These are phyloP conservation scores for Clostera curtula DNA, from an alignment of 2,888 invertebrate species.

Conservation along the genomic window DNA sequence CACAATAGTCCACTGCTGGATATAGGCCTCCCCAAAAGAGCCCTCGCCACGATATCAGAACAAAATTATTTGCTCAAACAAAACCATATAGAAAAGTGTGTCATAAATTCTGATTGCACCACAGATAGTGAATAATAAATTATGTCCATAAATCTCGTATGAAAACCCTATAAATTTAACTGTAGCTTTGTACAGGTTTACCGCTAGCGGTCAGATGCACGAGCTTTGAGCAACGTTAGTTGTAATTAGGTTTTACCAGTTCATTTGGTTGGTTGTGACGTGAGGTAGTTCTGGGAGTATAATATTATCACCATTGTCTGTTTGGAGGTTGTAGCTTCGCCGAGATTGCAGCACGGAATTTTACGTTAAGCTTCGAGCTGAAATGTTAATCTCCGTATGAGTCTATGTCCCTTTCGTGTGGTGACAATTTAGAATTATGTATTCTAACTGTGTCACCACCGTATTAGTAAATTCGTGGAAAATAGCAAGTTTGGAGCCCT, in stretches of 20 bases:
- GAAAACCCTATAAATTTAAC: conserved; percentile 68
- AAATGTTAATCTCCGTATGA: too few species aligned
- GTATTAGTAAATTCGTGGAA: too few species aligned
- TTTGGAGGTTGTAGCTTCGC: too few species aligned
- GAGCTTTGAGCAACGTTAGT: conserved; percentile 17
- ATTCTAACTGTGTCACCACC: too few species aligned
- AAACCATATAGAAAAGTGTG: conserved; percentile 57
- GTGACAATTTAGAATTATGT: too few species aligned
- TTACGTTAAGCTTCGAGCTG: too few species aligned
- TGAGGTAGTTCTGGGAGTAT: neutral
- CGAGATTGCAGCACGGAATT: too few species aligned
- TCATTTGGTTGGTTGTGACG: conserved; percentile 11
- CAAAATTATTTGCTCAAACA: conserved; percentile 47
- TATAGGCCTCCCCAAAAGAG: too few species aligned
- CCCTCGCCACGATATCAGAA: conserved; percentile 30
- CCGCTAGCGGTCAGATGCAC: conserved; percentile 24
- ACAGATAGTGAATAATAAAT: conserved; percentile 70
- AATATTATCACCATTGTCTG: too few species aligned
- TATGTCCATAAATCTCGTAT: conserved; percentile 65
- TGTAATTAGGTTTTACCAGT: conserved; percentile 24
- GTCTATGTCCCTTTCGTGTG: too few species aligned
- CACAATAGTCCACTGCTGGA: too few species aligned
- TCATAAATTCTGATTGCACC: conserved; percentile 64
- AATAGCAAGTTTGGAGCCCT: too few species aligned
- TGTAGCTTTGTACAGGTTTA: conserved; percentile 46